Percentiles rank a stretch among this genome's conserved stretches.
Evolutionary conservation across 2,888 invertebrate species (phyloP).

Genomic region (Polymixis lichenea): DNA sequence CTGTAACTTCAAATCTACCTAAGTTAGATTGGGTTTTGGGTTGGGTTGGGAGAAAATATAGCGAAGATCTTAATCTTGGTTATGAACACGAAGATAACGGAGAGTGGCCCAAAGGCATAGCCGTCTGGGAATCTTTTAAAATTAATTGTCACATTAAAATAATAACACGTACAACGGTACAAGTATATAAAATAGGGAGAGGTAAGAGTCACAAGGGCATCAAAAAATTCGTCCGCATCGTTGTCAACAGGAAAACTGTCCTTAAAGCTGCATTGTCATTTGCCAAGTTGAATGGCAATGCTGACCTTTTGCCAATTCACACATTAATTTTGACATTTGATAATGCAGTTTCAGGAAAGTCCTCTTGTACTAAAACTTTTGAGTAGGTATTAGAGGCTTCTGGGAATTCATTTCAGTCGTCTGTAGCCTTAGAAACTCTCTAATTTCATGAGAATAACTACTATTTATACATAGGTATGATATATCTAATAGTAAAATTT

Average conservation of each 20-base stretch:
- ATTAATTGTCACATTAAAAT: neutral
- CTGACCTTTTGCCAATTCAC: too few species aligned
- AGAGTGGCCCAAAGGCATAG: neutral
- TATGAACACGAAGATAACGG: neutral
- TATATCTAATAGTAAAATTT: neutral
- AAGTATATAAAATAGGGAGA: too few species aligned
- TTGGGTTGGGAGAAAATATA: neutral
- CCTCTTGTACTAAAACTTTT: neutral
- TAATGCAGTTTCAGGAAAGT: neutral
- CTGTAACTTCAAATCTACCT: slow-evolving; percentile 10
- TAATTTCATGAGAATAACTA: neutral
- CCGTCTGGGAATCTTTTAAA: neutral
- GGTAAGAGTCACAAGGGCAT: too few species aligned
- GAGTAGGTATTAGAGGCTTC: neutral
- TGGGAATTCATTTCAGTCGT: neutral
- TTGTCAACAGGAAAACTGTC: too few species aligned
- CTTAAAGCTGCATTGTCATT: too few species aligned
- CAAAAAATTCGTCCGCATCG: too few species aligned
- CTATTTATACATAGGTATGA: too few species aligned
- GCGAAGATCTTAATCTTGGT: slow-evolving; percentile 4
- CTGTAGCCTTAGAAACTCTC: neutral
- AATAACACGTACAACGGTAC: too few species aligned
- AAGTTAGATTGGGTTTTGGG: slow-evolving; percentile 2
- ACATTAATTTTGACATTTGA: neutral
- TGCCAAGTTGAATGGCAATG: too few species aligned